Base-by-base conservation (phyloP, 2,113 vertebrate genomes). In the Chlorodrepanis virens region DNA sequence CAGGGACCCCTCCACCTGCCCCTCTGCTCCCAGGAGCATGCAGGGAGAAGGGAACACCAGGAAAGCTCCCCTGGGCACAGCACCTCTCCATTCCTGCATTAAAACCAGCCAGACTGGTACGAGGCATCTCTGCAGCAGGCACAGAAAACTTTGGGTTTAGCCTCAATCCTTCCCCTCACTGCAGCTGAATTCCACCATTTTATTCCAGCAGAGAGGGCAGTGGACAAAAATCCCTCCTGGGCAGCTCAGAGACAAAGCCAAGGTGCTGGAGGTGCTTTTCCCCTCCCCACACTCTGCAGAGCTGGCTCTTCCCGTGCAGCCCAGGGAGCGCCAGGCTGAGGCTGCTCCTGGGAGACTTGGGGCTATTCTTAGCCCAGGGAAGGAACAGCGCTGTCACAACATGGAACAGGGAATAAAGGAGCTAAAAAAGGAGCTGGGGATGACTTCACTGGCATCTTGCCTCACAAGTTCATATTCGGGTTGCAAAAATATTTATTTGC, bases 361-460 rank as follows among this genome's bases (percentile, higher is more conserved):
- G 25, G 82, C 92, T 97, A 92, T 97, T 97, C 97, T 97, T 90
- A 96, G 96, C 95, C 25, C 12, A 78, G 53, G 90, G 93, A 95
- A 95, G 86, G 94, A 97, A 77, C 22, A 44, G 83, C 87, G 8
- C 84, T 96, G 84, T 92, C 97, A 94, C 85, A 69, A 15, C 84
- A n/a, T 1, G 23, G 77, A 74, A 1, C 2, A 5, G 40, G 94
- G 95, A 96, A 97, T 93, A 96, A 96, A 96, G 82, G 75, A 96
- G 75, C 88, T 94, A 91, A 94, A 97, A 87, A 91, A 31, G 81
- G 71, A 87, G 67, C 25, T 0, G 29, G 29, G 85, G 21, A 82
- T 93, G 88, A 69, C 93, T 96, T 83, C 72, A 82, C 94, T 92
- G 44, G 24, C 87, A 6, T 45, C 67, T 82, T 80, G 89, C 79